Percentiles rank a stretch among this genome's conserved stretches.
Conservation (phyloP, 1,140 invertebrate genomes). For the Achroia grisella region DNA sequence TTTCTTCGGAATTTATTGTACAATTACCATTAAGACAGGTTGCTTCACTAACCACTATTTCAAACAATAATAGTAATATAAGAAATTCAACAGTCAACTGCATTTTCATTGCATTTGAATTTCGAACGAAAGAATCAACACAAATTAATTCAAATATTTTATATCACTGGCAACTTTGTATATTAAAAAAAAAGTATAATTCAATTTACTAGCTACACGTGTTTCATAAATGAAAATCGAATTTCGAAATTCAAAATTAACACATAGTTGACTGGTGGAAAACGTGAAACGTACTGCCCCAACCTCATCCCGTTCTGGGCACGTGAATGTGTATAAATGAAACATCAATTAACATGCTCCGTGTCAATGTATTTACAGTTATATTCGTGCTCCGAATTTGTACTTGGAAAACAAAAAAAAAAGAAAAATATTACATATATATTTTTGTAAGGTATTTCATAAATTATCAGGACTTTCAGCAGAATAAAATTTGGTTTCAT, state of each 20-base stretch:
- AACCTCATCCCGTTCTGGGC: slow-evolving; percentile 21
- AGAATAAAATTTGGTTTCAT: too few relatives aligned
- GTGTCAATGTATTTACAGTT: slow-evolving; percentile 55
- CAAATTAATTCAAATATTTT: too few relatives aligned
- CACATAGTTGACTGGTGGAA: slow-evolving; percentile 27
- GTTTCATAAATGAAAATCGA: background rate
- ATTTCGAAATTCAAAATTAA: slow-evolving; percentile 15
- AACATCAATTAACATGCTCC: slow-evolving; percentile 56
- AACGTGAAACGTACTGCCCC: slow-evolving; percentile 39
- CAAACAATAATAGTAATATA: slow-evolving; percentile 8
- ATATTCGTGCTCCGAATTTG: slow-evolving; percentile 27
- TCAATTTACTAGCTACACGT: background rate
- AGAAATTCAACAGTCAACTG: too few relatives aligned
- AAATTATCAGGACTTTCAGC: too few relatives aligned
- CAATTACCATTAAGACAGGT: slow-evolving; percentile 21
- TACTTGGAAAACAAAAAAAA: slow-evolving; percentile 44
- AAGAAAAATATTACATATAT: slow-evolving; percentile 1
- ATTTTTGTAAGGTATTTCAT: too few relatives aligned
- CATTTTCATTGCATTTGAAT: background rate
- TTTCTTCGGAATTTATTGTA: slow-evolving; percentile 21
- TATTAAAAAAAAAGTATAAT: background rate
- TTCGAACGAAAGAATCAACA: background rate
- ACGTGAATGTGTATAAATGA: slow-evolving; percentile 44
- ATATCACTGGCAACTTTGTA: slow-evolving; percentile 1
- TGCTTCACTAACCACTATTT: slow-evolving; percentile 19